A percentile compares a stretch with the other conserved stretches of the same genome.
phyloP scores from a whole-genome alignment of 2,888 invertebrate species.

The Drosophila anceps region DNA sequence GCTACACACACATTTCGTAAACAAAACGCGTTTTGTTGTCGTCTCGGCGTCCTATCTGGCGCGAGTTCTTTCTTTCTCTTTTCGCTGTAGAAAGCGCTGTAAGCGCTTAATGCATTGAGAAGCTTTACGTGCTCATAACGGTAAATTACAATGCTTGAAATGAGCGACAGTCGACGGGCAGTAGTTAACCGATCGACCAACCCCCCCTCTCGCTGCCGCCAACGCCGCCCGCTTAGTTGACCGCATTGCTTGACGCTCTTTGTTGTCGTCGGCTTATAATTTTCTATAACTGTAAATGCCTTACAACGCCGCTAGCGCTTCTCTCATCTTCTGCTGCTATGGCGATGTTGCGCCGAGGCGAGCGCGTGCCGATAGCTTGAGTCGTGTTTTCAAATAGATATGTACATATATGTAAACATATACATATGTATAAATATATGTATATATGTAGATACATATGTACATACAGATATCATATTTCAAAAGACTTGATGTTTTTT shows the following conservation, averaged over 20 bases:
- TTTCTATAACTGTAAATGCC: slow-evolving; percentile 69
- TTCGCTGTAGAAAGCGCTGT: slow-evolving; percentile 52
- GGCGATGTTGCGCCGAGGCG: background rate
- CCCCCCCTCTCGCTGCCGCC: slow-evolving; percentile 15
- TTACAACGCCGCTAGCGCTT: slow-evolving; percentile 47
- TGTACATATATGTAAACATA: too few species aligned
- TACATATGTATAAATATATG: too few species aligned
- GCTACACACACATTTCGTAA: slow-evolving; percentile 74
- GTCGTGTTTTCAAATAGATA: background rate
- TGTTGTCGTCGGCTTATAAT: slow-evolving; percentile 64
- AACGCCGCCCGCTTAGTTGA: slow-evolving; percentile 33
- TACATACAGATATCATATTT: too few species aligned
- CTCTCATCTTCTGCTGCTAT: slow-evolving; percentile 11
- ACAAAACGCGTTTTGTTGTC: slow-evolving; percentile 77
- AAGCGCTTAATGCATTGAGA: slow-evolving; percentile 51
- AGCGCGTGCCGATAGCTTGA: slow-evolving; percentile 14
- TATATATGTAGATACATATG: too few species aligned
- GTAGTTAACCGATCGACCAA: background rate
- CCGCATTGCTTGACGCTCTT: slow-evolving; percentile 44
- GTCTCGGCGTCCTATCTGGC: slow-evolving; percentile 41
- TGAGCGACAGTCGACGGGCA: slow-evolving; percentile 12
- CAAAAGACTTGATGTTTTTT: too few species aligned
- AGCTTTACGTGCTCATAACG: slow-evolving; percentile 64
- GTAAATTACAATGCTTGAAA: slow-evolving; percentile 56
- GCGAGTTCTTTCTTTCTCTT: slow-evolving; percentile 27